Conservation (phyloP, 2,888 invertebrate species). For the Anthophora plumipes region DNA sequence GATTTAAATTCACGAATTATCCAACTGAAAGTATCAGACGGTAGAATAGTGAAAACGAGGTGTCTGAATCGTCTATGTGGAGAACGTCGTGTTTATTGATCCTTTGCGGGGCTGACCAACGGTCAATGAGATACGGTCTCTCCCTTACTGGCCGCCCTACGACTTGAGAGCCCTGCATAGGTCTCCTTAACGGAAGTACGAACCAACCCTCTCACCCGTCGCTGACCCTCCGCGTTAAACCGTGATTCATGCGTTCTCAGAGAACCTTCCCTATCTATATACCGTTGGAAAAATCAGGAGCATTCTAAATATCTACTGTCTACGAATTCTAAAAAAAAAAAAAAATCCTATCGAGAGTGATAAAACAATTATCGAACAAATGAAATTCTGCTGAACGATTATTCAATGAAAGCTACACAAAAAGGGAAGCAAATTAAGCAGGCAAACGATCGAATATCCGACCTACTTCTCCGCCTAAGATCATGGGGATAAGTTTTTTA, state of each 20-base stretch:
- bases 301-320: neutral
- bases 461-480: conserved; percentile 16
- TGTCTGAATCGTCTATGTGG: conserved; percentile 53
- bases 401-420: neutral
- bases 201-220: conserved; percentile 64
- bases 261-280: neutral
- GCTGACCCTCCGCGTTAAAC: conserved; percentile 24
- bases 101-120: conserved; percentile 80
- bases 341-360: neutral
- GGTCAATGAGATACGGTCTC: conserved; percentile 84
- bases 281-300: no score
- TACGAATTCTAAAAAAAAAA: neutral
- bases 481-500: conserved; percentile 22
- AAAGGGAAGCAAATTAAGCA: neutral
- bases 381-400: neutral
- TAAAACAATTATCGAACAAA: neutral
- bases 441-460: neutral
- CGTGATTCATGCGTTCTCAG: conserved; percentile 74
- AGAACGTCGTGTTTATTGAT: conserved; percentile 75
- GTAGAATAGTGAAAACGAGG: conserved; percentile 34
- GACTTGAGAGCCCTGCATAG: conserved; percentile 63
- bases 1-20: neutral
- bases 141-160: conserved; percentile 73
- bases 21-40: neutral
- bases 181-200: conserved; percentile 76